Percentiles rank a stretch among this genome's conserved stretches.
Evolutionary conservation across 2,113 vertebrate genomes (phyloP).

Genomic region (Ciconia stormi): DNA sequence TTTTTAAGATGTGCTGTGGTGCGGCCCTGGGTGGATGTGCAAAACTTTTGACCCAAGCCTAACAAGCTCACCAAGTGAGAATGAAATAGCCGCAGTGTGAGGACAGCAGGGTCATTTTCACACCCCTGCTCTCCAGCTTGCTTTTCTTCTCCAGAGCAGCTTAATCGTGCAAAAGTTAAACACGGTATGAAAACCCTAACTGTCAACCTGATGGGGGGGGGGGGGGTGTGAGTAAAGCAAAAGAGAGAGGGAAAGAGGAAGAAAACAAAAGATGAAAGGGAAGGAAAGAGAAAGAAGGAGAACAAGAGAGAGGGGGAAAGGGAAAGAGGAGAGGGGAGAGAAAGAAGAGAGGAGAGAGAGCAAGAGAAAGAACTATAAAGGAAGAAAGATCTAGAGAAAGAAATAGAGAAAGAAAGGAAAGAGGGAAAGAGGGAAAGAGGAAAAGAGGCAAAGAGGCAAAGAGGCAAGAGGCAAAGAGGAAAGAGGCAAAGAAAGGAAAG

Average conservation of each 20-base stretch:
- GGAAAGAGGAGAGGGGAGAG: no score
- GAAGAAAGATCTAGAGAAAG: no score
- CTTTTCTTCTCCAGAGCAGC: constrained; percentile 9
- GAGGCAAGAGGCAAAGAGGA: background rate
- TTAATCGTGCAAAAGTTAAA: constrained; percentile 46
- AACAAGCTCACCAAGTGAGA: background rate
- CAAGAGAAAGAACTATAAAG: no score
- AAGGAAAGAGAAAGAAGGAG: background rate
- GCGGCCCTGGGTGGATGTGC: background rate
- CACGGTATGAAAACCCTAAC: background rate
- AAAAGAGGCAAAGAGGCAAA: background rate
- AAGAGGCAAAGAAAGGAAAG: no score
- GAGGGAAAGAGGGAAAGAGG: no score
- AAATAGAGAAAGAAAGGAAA: background rate
- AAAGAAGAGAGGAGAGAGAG: no score
- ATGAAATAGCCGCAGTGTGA: constrained; percentile 44
- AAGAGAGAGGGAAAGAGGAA: background rate
- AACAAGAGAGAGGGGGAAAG: background rate
- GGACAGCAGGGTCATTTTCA: constrained; percentile 19
- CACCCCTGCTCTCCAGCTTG: background rate
- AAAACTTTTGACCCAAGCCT: background rate
- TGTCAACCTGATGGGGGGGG: background rate
- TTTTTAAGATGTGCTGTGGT: background rate
- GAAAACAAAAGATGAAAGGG: background rate
- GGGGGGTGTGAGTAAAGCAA: background rate